phyloP scores from a whole-genome alignment of 2,797 vertebrate genomes.

The Sphaeramia orbicularis region DNA sequence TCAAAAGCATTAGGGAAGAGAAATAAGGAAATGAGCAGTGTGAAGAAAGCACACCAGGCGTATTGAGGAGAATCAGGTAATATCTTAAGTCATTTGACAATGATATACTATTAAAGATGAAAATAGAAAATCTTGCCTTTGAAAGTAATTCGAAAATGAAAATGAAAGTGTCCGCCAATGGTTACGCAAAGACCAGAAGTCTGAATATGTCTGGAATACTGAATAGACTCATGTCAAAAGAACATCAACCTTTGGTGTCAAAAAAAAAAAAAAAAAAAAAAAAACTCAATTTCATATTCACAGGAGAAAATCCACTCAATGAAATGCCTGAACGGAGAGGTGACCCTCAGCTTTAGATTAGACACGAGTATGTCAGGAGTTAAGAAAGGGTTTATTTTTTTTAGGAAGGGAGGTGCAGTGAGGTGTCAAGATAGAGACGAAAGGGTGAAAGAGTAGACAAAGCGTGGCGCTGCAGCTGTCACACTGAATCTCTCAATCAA shows the following conservation, averaged over 20 bases:
- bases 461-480: conserved; percentile 51
- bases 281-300: conserved; percentile 48
- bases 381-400: conserved; percentile 2
- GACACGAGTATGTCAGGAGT: conserved; percentile 19
- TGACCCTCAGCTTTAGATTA: conserved; percentile 40
- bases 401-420: neutral
- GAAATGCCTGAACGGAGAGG: conserved; percentile 21
- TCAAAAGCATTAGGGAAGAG: conserved; percentile 45
- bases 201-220: conserved; percentile 50
- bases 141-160: conserved; percentile 63
- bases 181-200: conserved; percentile 14
- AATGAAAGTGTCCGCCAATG: conserved; percentile 54
- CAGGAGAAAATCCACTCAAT: conserved; percentile 1
- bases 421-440: conserved; percentile 17
- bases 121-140: conserved; percentile 60
- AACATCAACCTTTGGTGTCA: conserved; percentile 42
- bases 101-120: conserved; percentile 60
- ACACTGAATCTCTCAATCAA: conserved; percentile 59
- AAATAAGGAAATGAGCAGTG: conserved; percentile 59
- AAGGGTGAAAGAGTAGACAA: conserved; percentile 21
- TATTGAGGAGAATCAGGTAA: conserved; percentile 38
- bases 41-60: conserved; percentile 50
- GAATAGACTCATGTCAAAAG: conserved; percentile 39
- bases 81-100: conserved; percentile 62
- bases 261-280: conserved; percentile 28